Percentiles rank a stretch among this genome's conserved stretches.
These are phyloP conservation scores for Remorina albescens DNA, from an alignment of 2,797 vertebrate genomes.

Conservation along the genomic window DNA sequence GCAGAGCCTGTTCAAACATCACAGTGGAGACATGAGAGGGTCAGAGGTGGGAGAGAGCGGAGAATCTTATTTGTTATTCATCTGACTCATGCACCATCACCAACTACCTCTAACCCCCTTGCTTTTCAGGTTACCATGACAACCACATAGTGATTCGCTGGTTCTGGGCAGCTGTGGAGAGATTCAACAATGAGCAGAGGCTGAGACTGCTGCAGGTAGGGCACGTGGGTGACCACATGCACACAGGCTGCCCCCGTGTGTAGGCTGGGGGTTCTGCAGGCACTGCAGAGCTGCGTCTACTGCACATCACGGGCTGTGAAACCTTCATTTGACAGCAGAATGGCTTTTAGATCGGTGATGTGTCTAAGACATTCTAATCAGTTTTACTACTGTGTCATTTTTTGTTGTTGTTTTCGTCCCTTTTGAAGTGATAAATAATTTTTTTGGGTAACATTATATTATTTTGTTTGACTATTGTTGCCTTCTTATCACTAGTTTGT, in stretches of 20 bases:
- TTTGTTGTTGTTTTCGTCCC: neutral
- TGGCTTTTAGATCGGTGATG: neutral
- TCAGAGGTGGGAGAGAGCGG: neutral
- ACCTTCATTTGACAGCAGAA: neutral
- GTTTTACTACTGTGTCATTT: neutral
- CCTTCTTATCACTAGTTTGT: slow-evolving; percentile 88
- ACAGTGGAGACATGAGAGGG: neutral
- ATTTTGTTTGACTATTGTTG: neutral
- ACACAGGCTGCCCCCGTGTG: slow-evolving; percentile 52
- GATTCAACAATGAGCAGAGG: slow-evolving; percentile 99
- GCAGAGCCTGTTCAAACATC: slow-evolving; percentile 49
- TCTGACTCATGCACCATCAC: slow-evolving; percentile 68
- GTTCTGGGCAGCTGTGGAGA: slow-evolving; percentile 99
- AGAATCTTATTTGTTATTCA: slow-evolving; percentile 50
- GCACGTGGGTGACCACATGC: slow-evolving; percentile 13
- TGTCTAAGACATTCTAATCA: neutral
- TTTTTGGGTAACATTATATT: neutral
- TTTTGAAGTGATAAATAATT: neutral
- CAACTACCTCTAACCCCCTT: slow-evolving; percentile 28
- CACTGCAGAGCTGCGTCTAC: neutral
- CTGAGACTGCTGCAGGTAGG: slow-evolving; percentile 93
- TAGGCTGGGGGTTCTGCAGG: slow-evolving; percentile 22
- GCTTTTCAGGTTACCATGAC: slow-evolving; percentile 94
- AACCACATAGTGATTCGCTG: slow-evolving; percentile 98
- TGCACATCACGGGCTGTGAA: neutral